Percentiles rank a stretch among this genome's conserved stretches.
Evolutionary conservation across 2,113 vertebrate genomes (phyloP).

Genomic region (Nymphicus hollandicus): DNA sequence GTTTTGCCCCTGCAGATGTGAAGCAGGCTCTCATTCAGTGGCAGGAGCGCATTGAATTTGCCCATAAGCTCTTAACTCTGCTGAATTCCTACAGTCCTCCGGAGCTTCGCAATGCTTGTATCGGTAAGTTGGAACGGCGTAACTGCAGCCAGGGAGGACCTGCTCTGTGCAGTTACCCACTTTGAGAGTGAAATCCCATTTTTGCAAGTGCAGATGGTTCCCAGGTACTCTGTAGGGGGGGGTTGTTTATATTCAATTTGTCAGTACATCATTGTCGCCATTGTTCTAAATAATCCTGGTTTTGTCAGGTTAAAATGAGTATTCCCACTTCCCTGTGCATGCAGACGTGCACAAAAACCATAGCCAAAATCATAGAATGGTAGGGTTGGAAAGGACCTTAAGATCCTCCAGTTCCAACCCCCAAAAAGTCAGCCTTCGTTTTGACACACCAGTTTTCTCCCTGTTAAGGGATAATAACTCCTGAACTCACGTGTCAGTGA

Average conservation of each 20-base stretch:
- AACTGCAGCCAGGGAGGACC: not conserved
- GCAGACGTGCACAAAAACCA: not conserved
- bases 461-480: not conserved
- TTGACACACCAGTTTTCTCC: not conserved
- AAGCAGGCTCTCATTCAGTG: slow-evolving; percentile 99
- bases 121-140: slow-evolving; percentile 77
- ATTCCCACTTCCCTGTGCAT: not conserved
- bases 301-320: not conserved
- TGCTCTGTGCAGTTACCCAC: not conserved
- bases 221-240: not conserved
- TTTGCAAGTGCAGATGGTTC: not conserved
- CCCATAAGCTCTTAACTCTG: slow-evolving; percentile 97
- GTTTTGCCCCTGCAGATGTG: slow-evolving; percentile 84
- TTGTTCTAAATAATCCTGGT: not conserved
- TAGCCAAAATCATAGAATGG: not conserved
- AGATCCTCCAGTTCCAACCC: not conserved
- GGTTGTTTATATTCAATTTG: not conserved
- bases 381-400: not conserved
- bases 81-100: slow-evolving; percentile 99
- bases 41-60: slow-evolving; percentile 99
- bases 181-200: not conserved
- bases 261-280: too few species aligned
- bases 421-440: not conserved
- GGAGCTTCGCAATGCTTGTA: slow-evolving; percentile 92
- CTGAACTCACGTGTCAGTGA: not conserved